These are phyloP conservation scores for Neria commutata DNA, from an alignment of 2,888 invertebrate genomes.

Conservation along the genomic window DNA sequence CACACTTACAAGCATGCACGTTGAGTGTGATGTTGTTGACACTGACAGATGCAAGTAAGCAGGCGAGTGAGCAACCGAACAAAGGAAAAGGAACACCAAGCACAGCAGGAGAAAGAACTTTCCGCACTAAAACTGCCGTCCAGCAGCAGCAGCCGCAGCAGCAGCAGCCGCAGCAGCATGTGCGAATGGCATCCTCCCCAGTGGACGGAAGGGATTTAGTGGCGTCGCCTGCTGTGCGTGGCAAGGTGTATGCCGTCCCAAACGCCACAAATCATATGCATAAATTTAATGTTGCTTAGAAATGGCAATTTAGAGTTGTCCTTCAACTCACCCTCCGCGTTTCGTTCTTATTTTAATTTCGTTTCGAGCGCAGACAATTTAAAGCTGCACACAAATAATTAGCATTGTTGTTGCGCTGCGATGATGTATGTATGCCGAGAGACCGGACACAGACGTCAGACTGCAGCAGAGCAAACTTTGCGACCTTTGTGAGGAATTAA, in stretches of 20 bases:
- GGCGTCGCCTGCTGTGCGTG: too few species aligned
- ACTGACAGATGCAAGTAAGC: constrained; percentile 34
- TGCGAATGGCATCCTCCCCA: too few species aligned
- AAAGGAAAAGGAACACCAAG: not conserved
- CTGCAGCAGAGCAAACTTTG: constrained; percentile 22
- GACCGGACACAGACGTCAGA: too few species aligned
- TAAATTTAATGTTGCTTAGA: constrained; percentile 1
- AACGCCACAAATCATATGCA: constrained; percentile 2
- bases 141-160: not conserved
- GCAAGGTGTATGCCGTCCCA: not conserved
- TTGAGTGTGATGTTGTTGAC: constrained; percentile 36
- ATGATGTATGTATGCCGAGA: not conserved
- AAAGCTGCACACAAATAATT: constrained; percentile 33
- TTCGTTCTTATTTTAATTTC: constrained; percentile 29
- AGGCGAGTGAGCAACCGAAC: not conserved
- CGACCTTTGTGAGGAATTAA: constrained; percentile 37
- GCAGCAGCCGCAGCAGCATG: not conserved
- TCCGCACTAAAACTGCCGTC: not conserved
- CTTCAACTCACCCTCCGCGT: constrained; percentile 11
- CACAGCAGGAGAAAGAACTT: not conserved
- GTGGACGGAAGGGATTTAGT: too few species aligned
- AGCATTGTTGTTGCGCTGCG: constrained; percentile 48
- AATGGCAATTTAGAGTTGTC: constrained; percentile 26
- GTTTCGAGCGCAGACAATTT: constrained; percentile 15
- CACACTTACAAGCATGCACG: too few species aligned